These are phyloP conservation scores for Hycleus phaleratus DNA, from an alignment of 1,140 invertebrate species.

Conservation along the genomic window DNA sequence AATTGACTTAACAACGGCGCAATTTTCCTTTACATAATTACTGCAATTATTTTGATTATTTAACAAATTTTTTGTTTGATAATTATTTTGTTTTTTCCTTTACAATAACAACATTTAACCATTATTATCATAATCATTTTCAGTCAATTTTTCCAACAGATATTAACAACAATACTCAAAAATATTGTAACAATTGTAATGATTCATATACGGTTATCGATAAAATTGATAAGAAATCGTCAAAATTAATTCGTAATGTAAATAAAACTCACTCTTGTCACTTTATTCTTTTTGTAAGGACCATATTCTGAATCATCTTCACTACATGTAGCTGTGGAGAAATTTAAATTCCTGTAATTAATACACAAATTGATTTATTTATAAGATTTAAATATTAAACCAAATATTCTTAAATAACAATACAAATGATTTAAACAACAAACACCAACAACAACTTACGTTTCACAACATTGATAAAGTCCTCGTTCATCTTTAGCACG, in stretches of 20 bases:
- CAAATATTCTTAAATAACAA: not conserved
- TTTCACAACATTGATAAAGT: constrained; percentile 31
- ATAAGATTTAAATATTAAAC: not conserved
- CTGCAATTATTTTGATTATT: no score
- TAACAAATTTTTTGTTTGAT: no score
- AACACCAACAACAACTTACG: constrained; percentile 22
- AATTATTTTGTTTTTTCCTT: no score
- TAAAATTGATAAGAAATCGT: no score
- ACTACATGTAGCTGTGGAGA: constrained; percentile 42
- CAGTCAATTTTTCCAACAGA: no score
- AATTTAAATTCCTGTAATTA: constrained; percentile 37
- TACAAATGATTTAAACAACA: not conserved
- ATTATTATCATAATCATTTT: no score
- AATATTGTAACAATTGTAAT: no score
- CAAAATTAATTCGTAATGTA: not conserved
- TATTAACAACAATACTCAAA: no score
- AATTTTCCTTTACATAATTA: no score
- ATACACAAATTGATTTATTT: constrained; percentile 5
- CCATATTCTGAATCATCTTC: constrained; percentile 49
- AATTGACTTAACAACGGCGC: no score
- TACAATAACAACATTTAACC: no score
- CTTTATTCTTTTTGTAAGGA: constrained; percentile 46
- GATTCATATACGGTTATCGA: no score
- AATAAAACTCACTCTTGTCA: constrained; percentile 36
- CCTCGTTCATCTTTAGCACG: constrained; percentile 29